Conservation (phyloP, 1,140 invertebrate genomes). For the Lepidurus arcticus region DNA sequence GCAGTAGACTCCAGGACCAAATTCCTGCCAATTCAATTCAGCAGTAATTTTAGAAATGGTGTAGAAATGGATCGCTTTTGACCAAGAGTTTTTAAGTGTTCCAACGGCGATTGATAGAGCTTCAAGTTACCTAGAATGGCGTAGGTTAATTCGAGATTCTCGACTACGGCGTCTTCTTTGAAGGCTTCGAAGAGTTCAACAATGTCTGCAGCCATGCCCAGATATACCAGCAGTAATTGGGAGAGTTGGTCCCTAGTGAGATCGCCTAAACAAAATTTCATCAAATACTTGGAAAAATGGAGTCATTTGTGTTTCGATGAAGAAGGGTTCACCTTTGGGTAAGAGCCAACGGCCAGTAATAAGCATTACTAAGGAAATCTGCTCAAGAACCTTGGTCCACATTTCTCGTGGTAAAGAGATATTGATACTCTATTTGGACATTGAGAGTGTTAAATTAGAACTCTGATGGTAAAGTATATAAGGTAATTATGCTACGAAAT, state of each 20-base stretch:
- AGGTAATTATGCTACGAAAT: slow-evolving; percentile 25
- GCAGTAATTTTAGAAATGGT: slow-evolving; percentile 26
- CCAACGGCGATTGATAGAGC: no score
- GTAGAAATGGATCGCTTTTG: neutral
- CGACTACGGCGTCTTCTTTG: slow-evolving; percentile 48
- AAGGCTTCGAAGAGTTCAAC: slow-evolving; percentile 95
- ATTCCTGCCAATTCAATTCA: slow-evolving; percentile 46
- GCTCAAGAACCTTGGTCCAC: slow-evolving; percentile 60
- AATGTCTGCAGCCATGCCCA: slow-evolving; percentile 81
- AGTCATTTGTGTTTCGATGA: neutral
- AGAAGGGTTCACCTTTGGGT: slow-evolving; percentile 54
- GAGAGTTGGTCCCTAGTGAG: slow-evolving; percentile 83
- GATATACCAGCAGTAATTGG: slow-evolving; percentile 73
- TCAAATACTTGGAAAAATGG: neutral
- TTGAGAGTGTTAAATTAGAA: neutral
- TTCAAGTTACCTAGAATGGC: slow-evolving; percentile 37
- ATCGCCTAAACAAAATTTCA: slow-evolving; percentile 52
- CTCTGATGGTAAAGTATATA: neutral
- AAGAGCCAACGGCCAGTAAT: slow-evolving; percentile 83
- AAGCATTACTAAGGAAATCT: slow-evolving; percentile 77
- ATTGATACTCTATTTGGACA: slow-evolving; percentile 26
- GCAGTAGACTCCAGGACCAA: slow-evolving; percentile 82
- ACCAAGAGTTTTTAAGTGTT: no score
- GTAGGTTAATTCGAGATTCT: slow-evolving; percentile 38
- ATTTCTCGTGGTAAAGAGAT: slow-evolving; percentile 29